Evolutionary conservation across 2,797 vertebrate genomes (phyloP), one percentile per base, ranked within the genome.

Genomic region (Cossypha caffra): DNA sequence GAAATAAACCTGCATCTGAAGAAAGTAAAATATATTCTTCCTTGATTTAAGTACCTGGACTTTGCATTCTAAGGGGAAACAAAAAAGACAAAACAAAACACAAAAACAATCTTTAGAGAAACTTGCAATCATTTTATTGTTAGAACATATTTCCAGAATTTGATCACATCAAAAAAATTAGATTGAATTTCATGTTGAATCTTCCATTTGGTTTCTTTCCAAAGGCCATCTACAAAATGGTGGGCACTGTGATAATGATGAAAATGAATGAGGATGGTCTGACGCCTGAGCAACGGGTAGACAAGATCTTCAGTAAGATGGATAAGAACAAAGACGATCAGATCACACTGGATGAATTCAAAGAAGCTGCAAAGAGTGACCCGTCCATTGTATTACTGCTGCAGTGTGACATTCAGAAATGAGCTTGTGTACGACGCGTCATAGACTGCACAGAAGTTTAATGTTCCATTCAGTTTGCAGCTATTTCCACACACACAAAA

Each of bases 271-370:
- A 99, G 97, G 99, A 99, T 26, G 99, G 99, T 73, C 98, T 99
- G 96, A 99, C 99, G 69, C 99, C 99, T 1, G 98, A 99, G 98
- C 99, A 99, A 93, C 97, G 99, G 93, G 99, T 99, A 93, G 99
- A 99, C 98, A 99, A 99, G 98, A 99, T 99, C 98, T 99, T 99
- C 98, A 99, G 99, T 97, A 99, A 99, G 98, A 99, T 99, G 99
- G 99, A 99, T 98, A 99, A 99, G 98, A 99, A 99, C 98, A 99
- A 99, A 98, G 99, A 99, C 5, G 99, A 99, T 98, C 99, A 99
- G 98, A 99, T 99, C 97, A 97, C 99, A 17, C 97, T 99, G 99
- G 99, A 99, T 92, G 99, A 99, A 98, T 99, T 99, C 98, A 99
- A 99, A 98, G 99, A 99, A 97, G 99, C 99, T 78, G 99, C 99